phyloP scores from a whole-genome alignment of 2,797 vertebrate genomes.

The Pseudomugil tenellus region DNA sequence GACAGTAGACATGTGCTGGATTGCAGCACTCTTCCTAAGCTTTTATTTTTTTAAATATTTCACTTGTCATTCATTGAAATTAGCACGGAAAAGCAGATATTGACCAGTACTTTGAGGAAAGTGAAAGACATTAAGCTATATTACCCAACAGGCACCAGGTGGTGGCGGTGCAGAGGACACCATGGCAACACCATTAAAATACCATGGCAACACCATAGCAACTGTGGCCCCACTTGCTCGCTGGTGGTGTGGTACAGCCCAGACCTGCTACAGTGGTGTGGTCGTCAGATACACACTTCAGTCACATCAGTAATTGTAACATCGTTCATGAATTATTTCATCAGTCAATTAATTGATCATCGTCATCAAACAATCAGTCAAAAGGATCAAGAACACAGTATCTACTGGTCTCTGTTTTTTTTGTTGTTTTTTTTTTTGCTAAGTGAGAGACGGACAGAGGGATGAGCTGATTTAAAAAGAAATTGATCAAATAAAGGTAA shows the following conservation, averaged over 20 bases:
- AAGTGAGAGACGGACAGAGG: slow-evolving; percentile 83
- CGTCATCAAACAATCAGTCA: slow-evolving; percentile 85
- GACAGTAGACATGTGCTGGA: slow-evolving; percentile 53
- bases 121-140: slow-evolving; percentile 78
- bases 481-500: slow-evolving; percentile 42
- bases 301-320: slow-evolving; percentile 81
- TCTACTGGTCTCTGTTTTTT: slow-evolving; percentile 91
- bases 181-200: slow-evolving; percentile 78
- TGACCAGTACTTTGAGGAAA: slow-evolving; percentile 66
- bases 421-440: too few relatives aligned
- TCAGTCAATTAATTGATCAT: slow-evolving; percentile 83
- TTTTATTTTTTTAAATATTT: slow-evolving; percentile 49
- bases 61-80: slow-evolving; percentile 52
- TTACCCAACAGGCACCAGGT: slow-evolving; percentile 82
- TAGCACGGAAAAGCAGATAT: slow-evolving; percentile 55
- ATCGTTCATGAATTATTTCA: slow-evolving; percentile 79
- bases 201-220: slow-evolving; percentile 81
- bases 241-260: slow-evolving; percentile 83
- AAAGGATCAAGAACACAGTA: slow-evolving; percentile 90
- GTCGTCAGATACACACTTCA: slow-evolving; percentile 85
- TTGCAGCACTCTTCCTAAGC: slow-evolving; percentile 47
- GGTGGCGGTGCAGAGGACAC: slow-evolving; percentile 77
- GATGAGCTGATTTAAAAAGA: slow-evolving; percentile 65
- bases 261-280: slow-evolving; percentile 85
- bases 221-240: slow-evolving; percentile 77